A percentile compares a stretch with the other conserved stretches of the same genome.
These are phyloP conservation scores for Phaethornis superciliosus DNA, from an alignment of 2,113 vertebrate genomes.

Conservation along the genomic window DNA sequence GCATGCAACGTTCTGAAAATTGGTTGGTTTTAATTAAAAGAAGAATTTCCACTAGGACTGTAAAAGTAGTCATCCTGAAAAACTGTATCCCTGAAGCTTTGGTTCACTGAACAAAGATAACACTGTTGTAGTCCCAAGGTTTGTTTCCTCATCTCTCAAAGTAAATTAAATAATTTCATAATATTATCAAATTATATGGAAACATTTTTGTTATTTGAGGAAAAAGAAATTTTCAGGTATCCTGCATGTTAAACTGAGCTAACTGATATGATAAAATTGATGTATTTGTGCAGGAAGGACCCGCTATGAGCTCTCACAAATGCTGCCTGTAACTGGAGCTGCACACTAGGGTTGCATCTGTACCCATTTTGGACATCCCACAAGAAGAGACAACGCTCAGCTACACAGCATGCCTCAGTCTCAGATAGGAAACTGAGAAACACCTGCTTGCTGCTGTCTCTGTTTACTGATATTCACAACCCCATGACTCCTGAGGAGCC, in stretches of 20 bases:
- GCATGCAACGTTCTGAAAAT: background rate
- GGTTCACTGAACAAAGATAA: background rate
- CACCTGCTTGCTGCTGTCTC: background rate
- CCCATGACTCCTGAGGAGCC: rapidly evolving
- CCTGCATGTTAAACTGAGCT: background rate
- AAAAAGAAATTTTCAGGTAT: background rate
- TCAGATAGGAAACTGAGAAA: background rate
- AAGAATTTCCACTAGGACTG: background rate
- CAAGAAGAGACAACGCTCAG: background rate
- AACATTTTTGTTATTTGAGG: background rate
- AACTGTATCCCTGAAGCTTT: background rate
- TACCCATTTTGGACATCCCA: background rate
- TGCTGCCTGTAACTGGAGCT: background rate
- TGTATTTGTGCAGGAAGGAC: background rate
- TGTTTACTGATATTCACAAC: background rate
- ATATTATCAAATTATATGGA: background rate
- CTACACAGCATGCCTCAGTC: rapidly evolving
- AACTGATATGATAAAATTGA: background rate
- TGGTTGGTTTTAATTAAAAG: constrained; percentile 24
- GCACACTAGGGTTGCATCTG: background rate
- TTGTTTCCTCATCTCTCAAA: background rate
- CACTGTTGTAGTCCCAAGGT: background rate
- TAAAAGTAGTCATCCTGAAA: background rate
- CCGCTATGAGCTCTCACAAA: background rate
- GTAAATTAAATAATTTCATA: background rate